Evolutionary conservation across 2,113 vertebrate genomes (phyloP).

Genomic region (Ptilonorhynchus violaceus): DNA sequence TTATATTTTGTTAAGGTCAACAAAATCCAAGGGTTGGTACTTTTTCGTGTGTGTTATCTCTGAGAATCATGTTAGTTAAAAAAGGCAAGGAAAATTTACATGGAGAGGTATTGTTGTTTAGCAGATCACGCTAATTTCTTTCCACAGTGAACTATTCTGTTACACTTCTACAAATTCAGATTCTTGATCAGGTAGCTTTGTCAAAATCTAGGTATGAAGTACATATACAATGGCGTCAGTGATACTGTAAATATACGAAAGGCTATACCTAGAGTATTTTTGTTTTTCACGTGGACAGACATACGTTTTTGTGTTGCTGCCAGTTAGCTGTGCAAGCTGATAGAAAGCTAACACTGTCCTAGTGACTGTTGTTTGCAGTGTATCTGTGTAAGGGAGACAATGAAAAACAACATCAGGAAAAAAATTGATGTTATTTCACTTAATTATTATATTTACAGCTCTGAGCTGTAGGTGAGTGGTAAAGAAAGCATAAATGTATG

Average conservation of each 20-base stretch:
- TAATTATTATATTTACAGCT: neutral
- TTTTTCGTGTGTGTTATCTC: neutral
- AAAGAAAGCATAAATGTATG: neutral
- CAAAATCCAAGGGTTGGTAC: neutral
- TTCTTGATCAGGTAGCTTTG: neutral
- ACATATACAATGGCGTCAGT: neutral
- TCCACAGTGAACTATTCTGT: neutral
- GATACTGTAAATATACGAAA: neutral
- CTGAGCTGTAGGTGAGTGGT: neutral
- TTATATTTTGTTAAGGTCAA: neutral
- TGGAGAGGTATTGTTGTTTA: neutral
- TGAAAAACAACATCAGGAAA: neutral
- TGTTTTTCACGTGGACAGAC: neutral
- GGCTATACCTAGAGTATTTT: neutral
- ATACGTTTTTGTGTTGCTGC: neutral
- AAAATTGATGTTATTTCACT: neutral
- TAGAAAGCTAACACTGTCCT: neutral
- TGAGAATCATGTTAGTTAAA: neutral
- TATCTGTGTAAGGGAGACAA: neutral
- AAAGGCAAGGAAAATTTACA: neutral
- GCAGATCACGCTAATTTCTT: neutral
- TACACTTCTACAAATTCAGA: neutral
- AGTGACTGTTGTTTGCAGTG: neutral
- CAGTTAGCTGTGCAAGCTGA: neutral
- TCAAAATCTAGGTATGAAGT: neutral